These are phyloP conservation scores for Mugil cephalus DNA, from an alignment of 2,113 vertebrate species.

Conservation along the genomic window DNA sequence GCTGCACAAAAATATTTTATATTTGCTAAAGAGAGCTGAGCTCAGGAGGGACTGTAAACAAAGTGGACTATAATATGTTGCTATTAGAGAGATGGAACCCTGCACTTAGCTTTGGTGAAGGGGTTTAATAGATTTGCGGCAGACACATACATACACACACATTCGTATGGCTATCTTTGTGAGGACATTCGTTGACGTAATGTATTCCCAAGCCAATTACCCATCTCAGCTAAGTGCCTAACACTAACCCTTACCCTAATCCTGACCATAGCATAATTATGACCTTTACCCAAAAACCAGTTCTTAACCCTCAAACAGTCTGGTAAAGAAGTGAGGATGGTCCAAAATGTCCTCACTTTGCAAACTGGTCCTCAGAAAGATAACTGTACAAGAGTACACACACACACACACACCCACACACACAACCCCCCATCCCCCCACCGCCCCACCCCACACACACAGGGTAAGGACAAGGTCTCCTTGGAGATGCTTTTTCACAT, in stretches of 20 bases:
- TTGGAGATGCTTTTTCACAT: slow-evolving; percentile 78
- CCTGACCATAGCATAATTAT: too few species aligned
- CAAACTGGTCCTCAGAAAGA: not conserved
- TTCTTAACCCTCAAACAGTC: too few species aligned
- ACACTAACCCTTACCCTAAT: too few species aligned
- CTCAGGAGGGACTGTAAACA: slow-evolving; percentile 44
- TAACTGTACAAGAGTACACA: too few species aligned
- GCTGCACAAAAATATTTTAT: slow-evolving; percentile 27
- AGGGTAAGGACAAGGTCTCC: slow-evolving; percentile 75
- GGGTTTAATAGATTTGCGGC: slow-evolving; percentile 64
- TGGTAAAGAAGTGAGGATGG: too few species aligned
- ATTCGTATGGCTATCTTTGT: not conserved
- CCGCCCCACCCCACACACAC: too few species aligned
- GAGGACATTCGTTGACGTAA: too few species aligned
- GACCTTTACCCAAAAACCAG: too few species aligned
- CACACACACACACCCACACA: slow-evolving; percentile 40
- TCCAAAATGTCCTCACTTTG: too few species aligned
- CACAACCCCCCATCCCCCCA: too few species aligned
- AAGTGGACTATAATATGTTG: slow-evolving; percentile 66
- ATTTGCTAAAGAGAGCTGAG: slow-evolving; percentile 25
- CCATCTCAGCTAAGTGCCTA: too few species aligned
- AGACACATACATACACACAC: slow-evolving; percentile 36
- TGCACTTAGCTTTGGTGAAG: slow-evolving; percentile 72
- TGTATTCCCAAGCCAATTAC: too few species aligned
- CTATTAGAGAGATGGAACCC: slow-evolving; percentile 73